Evolutionary conservation across 2,888 invertebrate genomes (phyloP).

Genomic region (Meghimatium bilineatum): DNA sequence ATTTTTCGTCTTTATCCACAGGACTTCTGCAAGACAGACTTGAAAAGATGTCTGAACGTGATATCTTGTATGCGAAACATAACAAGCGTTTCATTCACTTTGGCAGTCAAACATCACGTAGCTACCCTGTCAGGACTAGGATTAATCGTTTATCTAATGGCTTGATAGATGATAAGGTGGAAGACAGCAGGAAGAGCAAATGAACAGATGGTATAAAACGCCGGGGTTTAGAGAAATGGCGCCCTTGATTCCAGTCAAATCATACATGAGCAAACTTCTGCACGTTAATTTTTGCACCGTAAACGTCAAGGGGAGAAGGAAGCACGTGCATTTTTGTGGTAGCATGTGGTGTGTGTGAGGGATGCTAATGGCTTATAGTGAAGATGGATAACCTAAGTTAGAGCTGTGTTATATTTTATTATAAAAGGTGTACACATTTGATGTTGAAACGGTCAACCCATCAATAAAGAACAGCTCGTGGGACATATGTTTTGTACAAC

Average conservation of each 20-base stretch:
- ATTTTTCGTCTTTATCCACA: not conserved
- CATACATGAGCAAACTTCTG: not conserved
- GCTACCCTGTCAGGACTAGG: not conserved
- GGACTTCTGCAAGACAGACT: not conserved
- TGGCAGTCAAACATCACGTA: not conserved
- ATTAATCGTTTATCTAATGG: conserved; percentile 40
- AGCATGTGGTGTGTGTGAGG: not conserved
- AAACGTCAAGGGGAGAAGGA: conserved; percentile 2
- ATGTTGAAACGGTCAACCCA: not conserved
- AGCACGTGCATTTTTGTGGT: not conserved
- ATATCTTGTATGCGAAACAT: not conserved
- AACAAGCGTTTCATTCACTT: not conserved
- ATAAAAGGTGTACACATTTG: not conserved
- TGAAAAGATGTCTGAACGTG: not conserved
- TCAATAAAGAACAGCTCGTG: not conserved
- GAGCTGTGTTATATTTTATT: not conserved
- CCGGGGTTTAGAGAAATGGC: not conserved
- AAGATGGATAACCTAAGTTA: not conserved
- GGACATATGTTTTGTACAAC: not conserved
- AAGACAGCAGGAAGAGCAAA: conserved; percentile 23
- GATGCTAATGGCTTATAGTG: not conserved
- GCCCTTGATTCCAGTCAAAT: conserved; percentile 15
- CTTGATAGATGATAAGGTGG: conserved; percentile 29
- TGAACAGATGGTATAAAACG: conserved; percentile 34
- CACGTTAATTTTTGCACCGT: not conserved